Evolutionary conservation across 1,140 invertebrate genomes (phyloP).

Genomic region (Lasioglossum baleicum): DNA sequence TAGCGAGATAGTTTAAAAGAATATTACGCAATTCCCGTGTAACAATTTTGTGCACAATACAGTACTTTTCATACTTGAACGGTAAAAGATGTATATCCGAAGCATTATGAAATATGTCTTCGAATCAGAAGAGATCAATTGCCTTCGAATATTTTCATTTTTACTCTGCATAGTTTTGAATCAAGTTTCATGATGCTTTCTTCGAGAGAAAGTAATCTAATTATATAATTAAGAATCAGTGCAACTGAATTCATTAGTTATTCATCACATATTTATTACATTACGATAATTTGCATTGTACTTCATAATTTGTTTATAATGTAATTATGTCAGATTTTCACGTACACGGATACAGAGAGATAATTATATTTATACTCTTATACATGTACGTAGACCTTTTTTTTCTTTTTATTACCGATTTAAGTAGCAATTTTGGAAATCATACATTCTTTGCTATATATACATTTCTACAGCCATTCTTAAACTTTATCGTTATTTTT

Average conservation of each 20-base stretch:
- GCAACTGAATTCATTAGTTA: conserved; percentile 2
- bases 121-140: neutral
- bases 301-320: conserved; percentile 49
- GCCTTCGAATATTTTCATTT: neutral
- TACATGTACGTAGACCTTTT: conserved; percentile 23
- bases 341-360: conserved; percentile 14
- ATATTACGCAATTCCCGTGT: conserved; percentile 21
- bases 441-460: conserved; percentile 55
- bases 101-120: conserved; percentile 32
- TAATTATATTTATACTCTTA: conserved; percentile 40
- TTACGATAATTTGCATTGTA: conserved; percentile 17
- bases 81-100: neutral
- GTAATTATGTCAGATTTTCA: conserved; percentile 32
- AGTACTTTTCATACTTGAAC: conserved; percentile 11
- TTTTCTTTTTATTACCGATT: conserved; percentile 44
- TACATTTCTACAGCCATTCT: conserved; percentile 55
- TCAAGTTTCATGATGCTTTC: conserved; percentile 24
- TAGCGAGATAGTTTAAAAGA: conserved; percentile 13
- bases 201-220: neutral
- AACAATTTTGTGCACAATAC: conserved; percentile 31
- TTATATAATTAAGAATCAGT: neutral
- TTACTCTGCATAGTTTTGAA: neutral
- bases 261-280: conserved; percentile 47
- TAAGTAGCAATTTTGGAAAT: conserved; percentile 46
- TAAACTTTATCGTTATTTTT: conserved; percentile 59